Base-by-base conservation (phyloP, 2,113 vertebrate species). In the Sturnira hondurensis region DNA sequence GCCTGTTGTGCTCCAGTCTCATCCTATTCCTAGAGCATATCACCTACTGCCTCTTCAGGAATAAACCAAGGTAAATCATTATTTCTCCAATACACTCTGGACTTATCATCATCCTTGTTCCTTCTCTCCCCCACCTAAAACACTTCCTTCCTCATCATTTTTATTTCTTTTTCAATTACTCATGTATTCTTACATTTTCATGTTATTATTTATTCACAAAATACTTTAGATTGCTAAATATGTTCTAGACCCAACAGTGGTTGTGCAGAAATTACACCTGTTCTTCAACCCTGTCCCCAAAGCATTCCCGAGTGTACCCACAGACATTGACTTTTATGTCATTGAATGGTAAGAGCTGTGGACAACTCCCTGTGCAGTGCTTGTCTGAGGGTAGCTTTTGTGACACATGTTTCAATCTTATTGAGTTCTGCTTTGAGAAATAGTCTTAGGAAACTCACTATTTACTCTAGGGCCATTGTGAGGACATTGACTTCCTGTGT, bases 151-250 rank as follows among this genome's bases (percentile, higher is more conserved):
- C 45, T 45, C n/a, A 50, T 17, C 20, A 19, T 74, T 78, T 33
- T 74, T 50, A 81, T 67, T 43, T 87, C 56, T 89, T 73, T 50
- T 82, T 82, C 67, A 63, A n/a, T 78, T 38, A 50, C n/a, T 50
- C 16, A 74, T 77, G 56, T 74, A 41, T 87, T 92, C 86, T 88
- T 85, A 67, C 28, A 78, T 89, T 67, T 43, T 68, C 20, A 50
- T 45, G 50, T 86, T 92, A 84, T 96, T 95, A 93, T 93, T 96
- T 93, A 94, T 82, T 93, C 16, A 91, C 73, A 77, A 73, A 89
- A 89, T 70, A 91, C n/a, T 73, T 86, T 56, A 78, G 61, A 93
- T 77, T 86, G 41, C 83, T 47, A 89, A 83, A 50, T 61, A 52
- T 70, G 43, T 54, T 88, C 78, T 63, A 94, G 50, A 33, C 54